Evolutionary conservation across 1,140 invertebrate species (phyloP).

Genomic region (Polyergus mexicanus): DNA sequence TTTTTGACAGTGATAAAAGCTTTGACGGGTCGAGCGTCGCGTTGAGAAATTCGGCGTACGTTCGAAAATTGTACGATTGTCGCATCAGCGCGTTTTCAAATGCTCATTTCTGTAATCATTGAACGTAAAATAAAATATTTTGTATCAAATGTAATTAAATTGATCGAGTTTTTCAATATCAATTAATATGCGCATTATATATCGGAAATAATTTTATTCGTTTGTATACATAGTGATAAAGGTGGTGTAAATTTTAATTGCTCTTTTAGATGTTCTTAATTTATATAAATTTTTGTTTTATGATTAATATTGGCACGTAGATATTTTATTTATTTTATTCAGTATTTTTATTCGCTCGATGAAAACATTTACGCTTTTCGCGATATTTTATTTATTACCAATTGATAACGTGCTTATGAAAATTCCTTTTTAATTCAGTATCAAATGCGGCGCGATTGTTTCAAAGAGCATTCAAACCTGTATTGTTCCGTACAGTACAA

Average conservation of each 20-base stretch:
- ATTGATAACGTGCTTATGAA: background rate
- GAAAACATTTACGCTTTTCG: background rate
- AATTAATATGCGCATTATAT: background rate
- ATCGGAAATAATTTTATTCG: background rate
- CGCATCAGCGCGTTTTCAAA: background rate
- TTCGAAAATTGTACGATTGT: background rate
- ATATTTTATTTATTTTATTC: background rate
- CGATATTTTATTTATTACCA: background rate
- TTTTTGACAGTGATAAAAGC: slow-evolving; percentile 22
- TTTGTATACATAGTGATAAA: background rate
- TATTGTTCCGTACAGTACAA: too few species aligned
- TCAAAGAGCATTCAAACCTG: background rate
- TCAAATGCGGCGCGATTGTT: background rate
- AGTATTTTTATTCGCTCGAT: background rate
- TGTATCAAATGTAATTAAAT: background rate
- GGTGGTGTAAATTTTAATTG: background rate
- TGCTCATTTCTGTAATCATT: background rate
- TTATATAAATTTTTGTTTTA: too few species aligned
- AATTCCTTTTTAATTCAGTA: slow-evolving; percentile 10
- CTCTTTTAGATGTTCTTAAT: background rate
- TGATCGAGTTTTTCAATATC: background rate
- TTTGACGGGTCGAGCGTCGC: background rate
- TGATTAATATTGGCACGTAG: background rate
- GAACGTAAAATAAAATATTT: background rate
- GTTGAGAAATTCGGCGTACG: background rate